Evolutionary conservation across 2,888 invertebrate genomes (phyloP), one percentile per base, ranked within the genome.

Genomic region (Erebia ligea): DNA sequence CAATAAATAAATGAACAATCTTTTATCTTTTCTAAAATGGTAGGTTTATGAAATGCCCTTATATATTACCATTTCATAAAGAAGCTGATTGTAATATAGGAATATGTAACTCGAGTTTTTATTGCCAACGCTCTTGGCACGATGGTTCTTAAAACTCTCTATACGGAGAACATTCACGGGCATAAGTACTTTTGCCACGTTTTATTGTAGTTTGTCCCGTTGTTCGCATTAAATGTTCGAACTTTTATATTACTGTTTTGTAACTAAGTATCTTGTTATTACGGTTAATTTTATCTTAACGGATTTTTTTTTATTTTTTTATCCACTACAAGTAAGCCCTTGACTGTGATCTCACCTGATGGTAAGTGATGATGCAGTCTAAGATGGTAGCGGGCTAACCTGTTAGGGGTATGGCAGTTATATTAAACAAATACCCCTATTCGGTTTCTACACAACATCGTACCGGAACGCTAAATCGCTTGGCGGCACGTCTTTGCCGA

Each of bases 71-170:
- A 62, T 72, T 50, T 57, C 50, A 67, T 72, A 69, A 69, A 71
- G 64, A 54, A 57, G 67, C 64, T 71, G 67, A 69, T 68, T 25
- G 25, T 34, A 58, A 25, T 34, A 65, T 57, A 57, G 66, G 61
- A 64, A 61, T 72, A 72, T 69, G 72, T 70, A 63, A 72, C 69
- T 67, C 64, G 67, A 75, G 69, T 72, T 73, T 73, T 73, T 73
- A 71, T 67, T 71, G 69, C 68, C 62, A 59, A 57, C 67, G 64
- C 67, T 70, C 54, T 64, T 63, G 67, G 66, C 15, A 45, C 52
- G 52, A 56, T 57, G 50, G 69, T 62, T 69, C 62, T 69, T 69
- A 71, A 56, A 71, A 62, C 62, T 67, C 63, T 67, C 68, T 68
- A 34, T 34, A 65, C 61, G 25, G 25, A 64, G 40, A 64, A 64